phyloP scores from a whole-genome alignment of 2,888 invertebrate species.

The Himalopsyche anomala region DNA sequence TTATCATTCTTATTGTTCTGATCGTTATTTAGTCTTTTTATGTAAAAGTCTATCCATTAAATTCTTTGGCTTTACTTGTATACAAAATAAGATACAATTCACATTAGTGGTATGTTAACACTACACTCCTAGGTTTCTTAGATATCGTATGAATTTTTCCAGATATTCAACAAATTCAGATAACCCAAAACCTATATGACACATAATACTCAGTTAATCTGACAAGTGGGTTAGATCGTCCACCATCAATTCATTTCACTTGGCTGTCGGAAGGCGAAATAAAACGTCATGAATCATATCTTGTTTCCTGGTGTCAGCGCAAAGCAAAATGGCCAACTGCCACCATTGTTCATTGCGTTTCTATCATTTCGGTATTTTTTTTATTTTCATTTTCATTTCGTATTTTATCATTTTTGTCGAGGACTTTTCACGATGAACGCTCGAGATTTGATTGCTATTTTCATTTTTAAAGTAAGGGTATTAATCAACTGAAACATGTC shows the following conservation, averaged over 20 bases:
- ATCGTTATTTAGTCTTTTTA: no score
- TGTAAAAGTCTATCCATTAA: no score
- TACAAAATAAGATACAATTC: no score
- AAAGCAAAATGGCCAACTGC: slow-evolving; percentile 42
- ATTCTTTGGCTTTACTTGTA: no score
- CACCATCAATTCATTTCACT: slow-evolving; percentile 43
- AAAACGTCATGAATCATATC: slow-evolving; percentile 44
- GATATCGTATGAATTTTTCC: neutral
- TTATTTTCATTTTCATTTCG: neutral
- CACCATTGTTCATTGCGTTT: slow-evolving; percentile 40
- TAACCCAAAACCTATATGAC: neutral
- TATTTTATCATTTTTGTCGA: slow-evolving; percentile 12
- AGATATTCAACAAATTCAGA: neutral
- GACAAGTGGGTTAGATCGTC: slow-evolving; percentile 39
- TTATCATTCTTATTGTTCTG: no score
- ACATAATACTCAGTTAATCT: slow-evolving; percentile 7
- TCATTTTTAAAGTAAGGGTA: neutral
- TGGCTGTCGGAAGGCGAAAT: slow-evolving; percentile 45
- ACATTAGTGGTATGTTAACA: no score
- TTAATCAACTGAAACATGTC: neutral
- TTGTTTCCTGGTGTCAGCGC: slow-evolving; percentile 43
- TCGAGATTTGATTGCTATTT: slow-evolving; percentile 44
- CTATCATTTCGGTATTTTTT: neutral
- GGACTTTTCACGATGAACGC: neutral
- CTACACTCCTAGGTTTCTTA: no score